A percentile compares a stretch with the other conserved stretches of the same genome.
Evolutionary conservation across 2,113 vertebrate species (phyloP).

Genomic region (Dendropsophus ebraccatus): DNA sequence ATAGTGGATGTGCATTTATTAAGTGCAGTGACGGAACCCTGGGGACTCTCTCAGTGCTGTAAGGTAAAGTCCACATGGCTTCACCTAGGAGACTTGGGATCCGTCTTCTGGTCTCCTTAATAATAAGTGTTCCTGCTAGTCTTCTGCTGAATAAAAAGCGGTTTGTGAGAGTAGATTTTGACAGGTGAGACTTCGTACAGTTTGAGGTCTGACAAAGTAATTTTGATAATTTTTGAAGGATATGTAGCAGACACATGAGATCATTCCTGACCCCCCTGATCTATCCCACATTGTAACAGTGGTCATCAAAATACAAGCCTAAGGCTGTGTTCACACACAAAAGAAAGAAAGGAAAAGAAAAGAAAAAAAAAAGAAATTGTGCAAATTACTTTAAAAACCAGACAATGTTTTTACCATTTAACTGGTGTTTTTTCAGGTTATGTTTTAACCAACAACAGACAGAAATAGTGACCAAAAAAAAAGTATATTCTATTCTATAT

Average conservation of each 20-base stretch:
- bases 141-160: neutral
- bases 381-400: no score
- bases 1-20: neutral
- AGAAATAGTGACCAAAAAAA: no score
- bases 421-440: no score
- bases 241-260: neutral
- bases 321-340: no score
- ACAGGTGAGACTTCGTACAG: neutral
- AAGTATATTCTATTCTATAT: no score
- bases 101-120: neutral
- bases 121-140: neutral
- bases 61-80: neutral
- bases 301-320: no score
- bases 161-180: neutral
- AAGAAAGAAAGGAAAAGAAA: no score
- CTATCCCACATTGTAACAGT: no score
- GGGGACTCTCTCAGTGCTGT: neutral
- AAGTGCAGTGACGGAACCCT: neutral
- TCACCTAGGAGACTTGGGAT: neutral
- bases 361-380: no score
- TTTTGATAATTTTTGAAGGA: neutral
- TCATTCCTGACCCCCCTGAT: neutral
- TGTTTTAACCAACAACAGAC: no score
- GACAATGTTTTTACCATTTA: no score
- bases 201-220: neutral